Base-by-base conservation (phyloP, 2,113 vertebrate species). In the Scytalopus superciliaris region DNA sequence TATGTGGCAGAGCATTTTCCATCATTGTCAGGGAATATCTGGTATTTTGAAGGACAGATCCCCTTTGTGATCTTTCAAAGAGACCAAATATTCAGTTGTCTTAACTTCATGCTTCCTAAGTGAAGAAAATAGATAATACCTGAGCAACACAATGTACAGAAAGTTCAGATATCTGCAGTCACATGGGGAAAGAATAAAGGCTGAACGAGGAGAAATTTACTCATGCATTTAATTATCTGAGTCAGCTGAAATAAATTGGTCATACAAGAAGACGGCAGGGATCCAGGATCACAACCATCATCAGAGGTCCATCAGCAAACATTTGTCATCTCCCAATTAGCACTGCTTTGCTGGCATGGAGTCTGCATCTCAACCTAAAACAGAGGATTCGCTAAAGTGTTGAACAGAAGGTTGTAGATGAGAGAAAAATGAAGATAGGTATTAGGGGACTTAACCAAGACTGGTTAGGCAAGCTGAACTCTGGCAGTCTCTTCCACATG, bases 211-310 rank as follows among this genome's bases (percentile, higher is more conserved):
- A 77, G 37, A 89, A 81, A 92, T 84, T 91, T 55, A 69, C 63
- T 90, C 74, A 8, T 74, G 64, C 25, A n/a, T 95, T 87, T 94
- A 79, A 94, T 95, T 93, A 67, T 76, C n/a, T 52, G 63, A 93
- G 18, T 89, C 74, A 75, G 75, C 35, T 30, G 57, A 95, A 95
- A 79, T 37, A 63, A 82, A 70, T 19, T 45, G 91, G 60, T 96
- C 81, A 91, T 85, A 63, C 19, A 52, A n/a, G 68, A n/a, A 84
- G 75, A 84, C 40, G 12, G 42, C 52, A 89, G 74, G 55, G 81
- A 96, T 96, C 57, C 45, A 79, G 30, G 28, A 93, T 53, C 76
- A 67, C 75, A 84, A 45, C 22, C 21, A 19, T 40, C 64, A 88
- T 50, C 60, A 76, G 55, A 75, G 27, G 33, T 87, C 78, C 75